Base-by-base conservation (phyloP, 2,797 vertebrate genomes). In the Leptodactylus fallax region DNA sequence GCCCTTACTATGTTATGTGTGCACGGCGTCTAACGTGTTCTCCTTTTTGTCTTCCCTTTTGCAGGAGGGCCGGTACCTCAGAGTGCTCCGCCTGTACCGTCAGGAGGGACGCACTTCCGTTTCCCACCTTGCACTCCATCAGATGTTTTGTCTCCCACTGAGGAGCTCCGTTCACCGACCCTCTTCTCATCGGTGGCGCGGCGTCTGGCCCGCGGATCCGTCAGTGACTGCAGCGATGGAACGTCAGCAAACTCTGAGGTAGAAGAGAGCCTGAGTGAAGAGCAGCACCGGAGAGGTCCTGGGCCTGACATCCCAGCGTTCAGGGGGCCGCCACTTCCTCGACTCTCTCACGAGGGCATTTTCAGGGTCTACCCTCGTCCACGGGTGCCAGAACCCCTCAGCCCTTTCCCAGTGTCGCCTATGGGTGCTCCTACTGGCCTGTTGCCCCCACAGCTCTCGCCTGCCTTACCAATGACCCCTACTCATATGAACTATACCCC, bases 161-260 rank as follows among this genome's bases (percentile, higher is more conserved):
- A 95, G n/a, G 93, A 93, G 1, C 91, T 93, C 7, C 93, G 96
- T 0, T 97, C 96, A 0, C 96, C 97, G 0, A 96, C 90, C 80
- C 95, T 91, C 91, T 97, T 94, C 90, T 95, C 96, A 1, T 94
- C 96, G 0, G 96, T 97, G 92, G 95, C 95, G 1, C 95, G 97
- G 0, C 95, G 97, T 6, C 93, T 97, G 92, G 96, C 95, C 0
- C 96, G 97, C 0, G 96, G 97, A 81, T 98, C 97, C 0, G 97
- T 97, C 91, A 97, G 97, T 56, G 97, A 98, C 93, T 98, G 97
- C 94, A 98, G 97, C 0, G 97, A 98, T 3, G 97, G 97, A 89
- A 96, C 96, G 27, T 97, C 96, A 0, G 96, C 95, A 90, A 97
- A 97, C 5, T 98, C 97, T 0, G 97, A 97, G 92, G 94, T 97